A percentile compares a stretch with the other conserved stretches of the same genome.
Conservation (phyloP, 2,113 vertebrate species). For the Corydoras maculifer region DNA sequence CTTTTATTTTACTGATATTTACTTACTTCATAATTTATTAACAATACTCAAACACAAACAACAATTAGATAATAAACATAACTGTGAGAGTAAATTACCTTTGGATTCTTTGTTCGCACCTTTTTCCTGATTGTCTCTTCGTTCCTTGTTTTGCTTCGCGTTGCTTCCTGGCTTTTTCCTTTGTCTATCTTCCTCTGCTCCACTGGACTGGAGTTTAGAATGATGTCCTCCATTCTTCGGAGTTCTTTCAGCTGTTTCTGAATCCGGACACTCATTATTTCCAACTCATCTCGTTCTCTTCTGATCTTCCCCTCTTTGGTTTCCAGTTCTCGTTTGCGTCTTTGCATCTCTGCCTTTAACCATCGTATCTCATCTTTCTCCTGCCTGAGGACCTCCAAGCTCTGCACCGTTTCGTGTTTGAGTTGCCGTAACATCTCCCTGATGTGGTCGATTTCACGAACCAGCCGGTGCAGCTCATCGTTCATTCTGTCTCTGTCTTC, state of each 20-base stretch:
- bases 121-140: slow-evolving; percentile 11
- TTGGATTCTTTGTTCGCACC: too few relatives aligned
- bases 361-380: slow-evolving; percentile 31
- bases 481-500: slow-evolving; percentile 37
- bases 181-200: slow-evolving; percentile 1
- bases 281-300: slow-evolving; percentile 31
- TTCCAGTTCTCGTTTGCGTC: slow-evolving; percentile 34
- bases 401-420: slow-evolving; percentile 36
- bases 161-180: background rate
- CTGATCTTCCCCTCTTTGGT: slow-evolving; percentile 34
- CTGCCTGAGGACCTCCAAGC: slow-evolving; percentile 24
- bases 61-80: too few relatives aligned
- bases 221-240: slow-evolving; percentile 19
- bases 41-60: too few relatives aligned
- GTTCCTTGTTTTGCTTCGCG: background rate
- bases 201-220: background rate
- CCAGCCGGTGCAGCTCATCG: slow-evolving; percentile 36
- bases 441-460: slow-evolving; percentile 38
- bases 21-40: too few relatives aligned
- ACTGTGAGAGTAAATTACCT: too few relatives aligned
- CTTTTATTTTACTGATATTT: too few relatives aligned
- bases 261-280: slow-evolving; percentile 33
- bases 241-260: slow-evolving; percentile 39
- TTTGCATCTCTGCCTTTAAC: slow-evolving; percentile 30
- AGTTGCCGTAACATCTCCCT: slow-evolving; percentile 30